Conservation (phyloP, 2,888 invertebrate species). For the Temnothorax unifasciatus region DNA sequence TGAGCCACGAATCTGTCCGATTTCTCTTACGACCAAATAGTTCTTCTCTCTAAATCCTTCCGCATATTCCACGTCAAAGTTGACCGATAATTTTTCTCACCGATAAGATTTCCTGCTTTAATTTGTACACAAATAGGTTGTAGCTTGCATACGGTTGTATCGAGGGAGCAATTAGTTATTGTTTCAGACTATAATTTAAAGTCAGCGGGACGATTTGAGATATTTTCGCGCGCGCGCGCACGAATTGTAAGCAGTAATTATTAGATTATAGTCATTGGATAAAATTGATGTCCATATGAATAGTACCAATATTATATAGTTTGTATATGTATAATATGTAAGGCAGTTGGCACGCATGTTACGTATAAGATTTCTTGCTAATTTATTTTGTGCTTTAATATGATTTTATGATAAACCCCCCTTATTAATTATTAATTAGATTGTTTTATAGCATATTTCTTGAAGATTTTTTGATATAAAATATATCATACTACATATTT, state of each 20-base stretch:
- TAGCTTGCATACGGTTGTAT: background rate
- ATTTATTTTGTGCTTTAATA: background rate
- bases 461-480: background rate
- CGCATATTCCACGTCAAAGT: background rate
- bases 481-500: background rate
- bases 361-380: background rate
- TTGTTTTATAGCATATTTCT: background rate
- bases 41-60: conserved; percentile 27
- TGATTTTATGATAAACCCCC: background rate
- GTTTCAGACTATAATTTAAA: background rate
- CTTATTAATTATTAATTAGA: background rate
- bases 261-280: background rate
- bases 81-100: conserved; percentile 1
- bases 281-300: background rate
- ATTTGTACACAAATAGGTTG: conserved; percentile 6
- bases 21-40: conserved; percentile 26
- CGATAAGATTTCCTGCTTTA: background rate
- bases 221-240: background rate
- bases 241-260: background rate
- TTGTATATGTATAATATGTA: too few relatives aligned
- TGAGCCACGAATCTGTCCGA: conserved; percentile 28
- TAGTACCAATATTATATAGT: background rate
- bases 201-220: background rate
- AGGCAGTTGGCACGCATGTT: too few relatives aligned
- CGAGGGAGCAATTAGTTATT: background rate